Percentiles rank a stretch among this genome's conserved stretches.
Conservation (phyloP, 2,113 vertebrate genomes). For the Meles meles region DNA sequence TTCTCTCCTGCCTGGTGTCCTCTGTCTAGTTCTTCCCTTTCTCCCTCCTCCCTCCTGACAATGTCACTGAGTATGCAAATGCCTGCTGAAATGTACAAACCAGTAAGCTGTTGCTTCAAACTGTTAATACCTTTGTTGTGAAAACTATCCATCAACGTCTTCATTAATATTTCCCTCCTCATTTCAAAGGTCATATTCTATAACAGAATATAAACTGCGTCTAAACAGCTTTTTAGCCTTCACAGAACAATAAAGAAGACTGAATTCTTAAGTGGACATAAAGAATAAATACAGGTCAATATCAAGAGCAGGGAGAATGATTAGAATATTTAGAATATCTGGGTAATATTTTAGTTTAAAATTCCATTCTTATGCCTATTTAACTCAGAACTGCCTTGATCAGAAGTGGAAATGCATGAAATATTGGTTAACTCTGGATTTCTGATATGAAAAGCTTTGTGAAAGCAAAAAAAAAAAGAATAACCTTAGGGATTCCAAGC, state of each 20-base stretch:
- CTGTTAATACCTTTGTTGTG: not conserved
- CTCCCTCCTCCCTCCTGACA: not conserved
- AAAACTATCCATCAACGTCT: slow-evolving; percentile 12
- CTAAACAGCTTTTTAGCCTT: slow-evolving; percentile 26
- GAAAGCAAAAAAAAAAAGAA: not conserved
- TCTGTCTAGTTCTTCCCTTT: not conserved
- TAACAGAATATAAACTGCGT: not conserved
- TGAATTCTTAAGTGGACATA: slow-evolving; percentile 11
- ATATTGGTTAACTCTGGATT: slow-evolving; percentile 5
- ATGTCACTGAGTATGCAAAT: not conserved
- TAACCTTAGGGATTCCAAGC: not conserved
- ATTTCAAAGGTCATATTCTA: not conserved
- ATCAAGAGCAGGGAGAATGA: not conserved
- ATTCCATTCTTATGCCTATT: not conserved
- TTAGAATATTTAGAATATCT: not conserved
- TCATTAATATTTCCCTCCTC: slow-evolving; percentile 10
- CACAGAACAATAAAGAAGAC: not conserved
- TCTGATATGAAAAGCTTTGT: not conserved
- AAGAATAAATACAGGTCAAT: not conserved
- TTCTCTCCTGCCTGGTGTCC: not conserved
- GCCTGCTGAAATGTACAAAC: not conserved
- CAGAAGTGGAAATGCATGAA: not conserved
- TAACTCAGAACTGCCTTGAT: not conserved
- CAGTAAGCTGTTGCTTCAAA: not conserved
- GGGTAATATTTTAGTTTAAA: not conserved